Evolutionary conservation across 2,113 vertebrate species (phyloP), one percentile per base, ranked within the genome.

Genomic region (Cavia aperea): DNA sequence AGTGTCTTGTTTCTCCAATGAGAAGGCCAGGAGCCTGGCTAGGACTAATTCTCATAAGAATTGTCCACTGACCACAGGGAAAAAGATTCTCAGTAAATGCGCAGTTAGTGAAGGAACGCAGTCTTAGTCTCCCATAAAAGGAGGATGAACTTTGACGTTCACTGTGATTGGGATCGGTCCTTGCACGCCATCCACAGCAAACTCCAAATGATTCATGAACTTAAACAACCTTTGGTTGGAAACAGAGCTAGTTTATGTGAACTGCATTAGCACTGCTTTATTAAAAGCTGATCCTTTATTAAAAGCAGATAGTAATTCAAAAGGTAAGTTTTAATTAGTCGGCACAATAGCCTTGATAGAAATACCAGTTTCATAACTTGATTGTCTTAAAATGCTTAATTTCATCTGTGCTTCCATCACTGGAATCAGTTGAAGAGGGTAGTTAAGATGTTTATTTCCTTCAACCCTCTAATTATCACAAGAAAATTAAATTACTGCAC

Each of bases 251-350:
- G 79, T 92, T 95, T 72, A 81, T 72, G 51, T 78, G 26, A 89
- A 92, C 75, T 75, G 84, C 11, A 70, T 78, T 10, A 46, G 33
- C 33, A 65, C 58, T 73, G 24, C 66, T 94, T 94, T 82, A 65
- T 36, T 70, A 43, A 92, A 83, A 93, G 58, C 16, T 79, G 72
- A 95, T 94, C 90, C 54, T 39, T 39, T 39, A 39, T 39, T 39
- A 39, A 39, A 39, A 90, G 43, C 65, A 79, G 36, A 75, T 13
- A 54, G 58, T 68, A 92, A 93, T 90, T 92, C 31, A 81, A 94
- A 95, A 92, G 88, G 43, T 93, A 86, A 92, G 90, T 94, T 93
- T 90, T 92, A 85, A 92, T 92, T 91, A 86, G 33, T 84, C 92
- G 72, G 81, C 49, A 78, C 29, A 94, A 88, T 82, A 73, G 23